Evolutionary conservation across 1,140 invertebrate species (phyloP), one percentile per base, ranked within the genome.

Genomic region (Cydia fagiglandana): DNA sequence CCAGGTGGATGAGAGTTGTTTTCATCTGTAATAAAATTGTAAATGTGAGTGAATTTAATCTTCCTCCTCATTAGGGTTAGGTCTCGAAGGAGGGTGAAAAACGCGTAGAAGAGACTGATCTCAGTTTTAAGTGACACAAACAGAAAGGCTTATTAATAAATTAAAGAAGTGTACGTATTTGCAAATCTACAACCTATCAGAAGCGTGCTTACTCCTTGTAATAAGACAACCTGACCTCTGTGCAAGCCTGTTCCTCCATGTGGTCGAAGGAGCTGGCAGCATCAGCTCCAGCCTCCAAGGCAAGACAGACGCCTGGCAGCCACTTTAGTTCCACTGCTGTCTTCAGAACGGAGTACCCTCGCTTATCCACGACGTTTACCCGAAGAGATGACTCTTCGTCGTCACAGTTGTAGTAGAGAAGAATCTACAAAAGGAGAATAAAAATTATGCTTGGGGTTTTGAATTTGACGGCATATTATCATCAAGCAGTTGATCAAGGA

Each of bases 221-320:
- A 45, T 45, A 56, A 56, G 0, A 56, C n/a, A 17, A 56, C 1
- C 17, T 47, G 41, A 47, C 75, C 61, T 68, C 61, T 75, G 17
- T 90, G 86, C 17, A 88, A 86, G 66, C 17, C 66, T 45, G 30
- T 38, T 70, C 30, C 7, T 70, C 66, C 30, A 70, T 7, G 9
- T 70, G 66, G 15, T 70, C 66, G 38, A 70, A 70, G n/a, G 66
- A 70, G 30, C 66, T 70, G 81, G 94, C 94, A 2, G 95, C 89
- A 83, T 95, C 93, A 28, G 95, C 95, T 17, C 95, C 95, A 80
- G 94, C 93, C 81, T 95, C 94, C 2, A 97, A 82, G 9, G 96
- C 88, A 17, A 95, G 79, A 13, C 88, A 86, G 1, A 95, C 94
- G 64, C 92, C 91, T 15, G 84, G 76, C 9, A 74, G 75, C 92